Base-by-base conservation (phyloP, 2,797 vertebrate species). In the Sarcoramphus papa region DNA sequence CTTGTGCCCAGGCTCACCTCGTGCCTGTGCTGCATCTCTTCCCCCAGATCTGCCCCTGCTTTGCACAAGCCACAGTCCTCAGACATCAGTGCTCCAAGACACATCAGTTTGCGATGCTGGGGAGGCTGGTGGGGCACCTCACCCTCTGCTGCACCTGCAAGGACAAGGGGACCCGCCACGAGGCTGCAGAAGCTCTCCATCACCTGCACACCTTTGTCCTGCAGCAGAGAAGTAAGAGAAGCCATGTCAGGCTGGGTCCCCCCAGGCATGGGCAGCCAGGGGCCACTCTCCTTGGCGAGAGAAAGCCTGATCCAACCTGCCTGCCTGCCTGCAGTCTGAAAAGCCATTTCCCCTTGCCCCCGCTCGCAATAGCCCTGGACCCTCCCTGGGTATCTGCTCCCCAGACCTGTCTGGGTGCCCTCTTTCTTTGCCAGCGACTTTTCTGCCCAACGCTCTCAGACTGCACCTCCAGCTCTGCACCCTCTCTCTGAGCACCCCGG, bases 161-260 rank as follows among this genome's bases (percentile, higher is more conserved):
- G 28, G 3, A 57, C 7, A 3, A 7, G 22, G 5, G 28, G 45
- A 75, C 6, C 22, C 0, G 14, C 14, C 2, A 1, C 0, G 5
- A 56, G 28, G 83, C 82, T 25, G 56, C 19, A 33, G 41, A 43
- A 47, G 69, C 83, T 68, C 75, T 91, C 27, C 0, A 3, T 7
- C 41, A 74, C 16, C 69, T 91, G 54, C 48, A 62, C 27, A 33
- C 3, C 31, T 85, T 85, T 9, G 1, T 54, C 23, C 3, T 41
- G 60, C 54, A 35, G 68, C 62, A 68, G 18, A 40, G 9, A 79
- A 27, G 88, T 79, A 73, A 85, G 89, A 30, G 24, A 65, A 59
- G 64, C 33, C 0, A 1, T 22, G 11, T n/a, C 2, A 0, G 57
- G 19, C 51, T 40, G 51, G 27, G 28, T 72, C 8, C 10, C 35